Evolutionary conservation across 2,797 vertebrate species (phyloP).

Genomic region (Hydrolagus colliei): DNA sequence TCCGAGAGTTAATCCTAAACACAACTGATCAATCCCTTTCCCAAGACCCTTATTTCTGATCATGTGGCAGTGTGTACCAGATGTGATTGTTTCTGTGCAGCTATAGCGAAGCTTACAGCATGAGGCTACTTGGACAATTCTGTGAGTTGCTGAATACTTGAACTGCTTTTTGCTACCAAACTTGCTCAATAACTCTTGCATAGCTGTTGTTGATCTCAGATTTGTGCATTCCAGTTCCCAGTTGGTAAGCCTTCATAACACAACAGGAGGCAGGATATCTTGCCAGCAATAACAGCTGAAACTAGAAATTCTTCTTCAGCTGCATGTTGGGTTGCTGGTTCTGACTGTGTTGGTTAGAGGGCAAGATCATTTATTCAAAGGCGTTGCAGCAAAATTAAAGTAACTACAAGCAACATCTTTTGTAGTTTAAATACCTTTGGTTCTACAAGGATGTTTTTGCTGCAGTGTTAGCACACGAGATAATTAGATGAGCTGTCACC

Average conservation of each 20-base stretch:
- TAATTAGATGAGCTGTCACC: conserved; percentile 59
- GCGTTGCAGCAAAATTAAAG: not conserved
- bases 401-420: conserved; percentile 37
- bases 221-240: not conserved
- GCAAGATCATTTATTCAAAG: conserved; percentile 6
- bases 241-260: not conserved
- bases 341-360: not conserved
- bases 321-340: not conserved
- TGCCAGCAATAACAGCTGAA: not conserved
- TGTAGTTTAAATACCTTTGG: conserved; percentile 47
- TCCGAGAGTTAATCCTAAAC: too few species aligned
- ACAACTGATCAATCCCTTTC: too few species aligned
- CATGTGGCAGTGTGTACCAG: too few species aligned
- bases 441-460: conserved; percentile 44
- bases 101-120: too few species aligned
- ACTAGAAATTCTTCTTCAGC: not conserved
- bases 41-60: too few species aligned
- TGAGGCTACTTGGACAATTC: too few species aligned
- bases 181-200: not conserved
- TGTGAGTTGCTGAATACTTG: too few species aligned
- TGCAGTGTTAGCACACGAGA: conserved; percentile 46
- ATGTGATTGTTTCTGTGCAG: too few species aligned
- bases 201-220: not conserved
- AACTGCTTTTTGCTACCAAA: not conserved
- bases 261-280: not conserved